Percentiles rank a stretch among this genome's conserved stretches.
These are phyloP conservation scores for Hylomyscus alleni DNA, from an alignment of 2,797 vertebrate genomes.

Conservation along the genomic window DNA sequence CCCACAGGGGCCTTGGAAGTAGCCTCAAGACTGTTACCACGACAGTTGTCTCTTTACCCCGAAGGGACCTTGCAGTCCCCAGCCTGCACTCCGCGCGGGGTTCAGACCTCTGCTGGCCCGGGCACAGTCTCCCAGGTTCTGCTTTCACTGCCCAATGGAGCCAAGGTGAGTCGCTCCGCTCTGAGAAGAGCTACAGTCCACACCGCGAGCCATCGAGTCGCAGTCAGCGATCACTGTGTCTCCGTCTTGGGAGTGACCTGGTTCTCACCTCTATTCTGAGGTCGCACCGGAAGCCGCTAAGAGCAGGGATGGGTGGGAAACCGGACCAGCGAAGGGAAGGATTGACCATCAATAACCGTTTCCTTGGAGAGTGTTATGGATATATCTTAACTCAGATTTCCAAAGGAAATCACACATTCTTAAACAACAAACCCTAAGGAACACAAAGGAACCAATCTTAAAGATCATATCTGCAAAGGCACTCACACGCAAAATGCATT, in stretches of 20 bases:
- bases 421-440: neutral
- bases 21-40: rapidly evolving
- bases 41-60: rapidly evolving
- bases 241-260: neutral
- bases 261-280: neutral
- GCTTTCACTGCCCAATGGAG: rapidly evolving
- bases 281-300: neutral
- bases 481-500: neutral
- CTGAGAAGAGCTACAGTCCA: neutral
- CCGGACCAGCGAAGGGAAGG: neutral
- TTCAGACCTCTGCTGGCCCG: neutral
- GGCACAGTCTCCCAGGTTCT: rapidly evolving
- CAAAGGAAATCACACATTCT: conserved; percentile 31
- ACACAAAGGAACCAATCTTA: conserved; percentile 27
- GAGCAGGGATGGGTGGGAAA: neutral
- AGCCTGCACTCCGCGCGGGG: rapidly evolving
- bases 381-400: neutral
- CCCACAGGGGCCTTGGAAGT: rapidly evolving
- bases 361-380: too few relatives aligned
- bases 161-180: neutral
- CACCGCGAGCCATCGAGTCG: rapidly evolving
- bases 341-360: neutral
- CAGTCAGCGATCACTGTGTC: neutral
- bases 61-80: neutral
- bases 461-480: neutral